Base-by-base conservation (phyloP, 2,113 vertebrate species). In the Condylura cristata region DNA sequence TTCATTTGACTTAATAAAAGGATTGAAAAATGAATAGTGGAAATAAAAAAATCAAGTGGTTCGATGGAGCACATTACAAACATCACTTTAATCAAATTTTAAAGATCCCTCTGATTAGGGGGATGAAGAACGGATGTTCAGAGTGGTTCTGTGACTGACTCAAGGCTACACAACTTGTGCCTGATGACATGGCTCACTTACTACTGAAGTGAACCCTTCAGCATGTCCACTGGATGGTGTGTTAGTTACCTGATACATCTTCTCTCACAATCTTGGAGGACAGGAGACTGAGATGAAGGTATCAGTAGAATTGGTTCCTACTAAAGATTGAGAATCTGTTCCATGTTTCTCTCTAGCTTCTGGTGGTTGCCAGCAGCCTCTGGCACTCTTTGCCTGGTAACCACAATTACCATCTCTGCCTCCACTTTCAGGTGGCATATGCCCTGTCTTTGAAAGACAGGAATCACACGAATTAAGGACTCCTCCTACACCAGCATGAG, bases 61-160 rank as follows among this genome's bases (percentile, higher is more conserved):
- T 34, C 61, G 61, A 48, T 70, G 22, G 89, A 91, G 30, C 41
- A 65, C 39, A 66, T 89, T 84, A 65, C 34, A 93, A 85, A 86
- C 18, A 68, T 30, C 8, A 60, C 44, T 78, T 63, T 76, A 46
- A 34, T 89, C 26, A 39, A 37, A 89, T 13, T 56, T 79, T 82
- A 78, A 75, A 48, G 3, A 63, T 4, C 26, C 51, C 68, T 18
- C 37, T 88, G 80, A 82, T 85, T 85, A 89, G 17, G 89, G 8
- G 22, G 37, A 82, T 48, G 37, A 92, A 32, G 18, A 80, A 66
- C 37, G 30, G 44, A 71, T 70, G 5, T 41, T 93, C 60, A 85
- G 7, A 71, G 56, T 90, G 7, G 13, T 63, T 10, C 16, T 13
- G 17, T 82, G 41, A 41, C n/a, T 63, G 82, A 9, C 8, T 89